Percentiles rank a stretch among this genome's conserved stretches.
These are phyloP conservation scores for Drosophila villosipedis DNA, from an alignment of 2,888 invertebrate genomes.

Conservation along the genomic window DNA sequence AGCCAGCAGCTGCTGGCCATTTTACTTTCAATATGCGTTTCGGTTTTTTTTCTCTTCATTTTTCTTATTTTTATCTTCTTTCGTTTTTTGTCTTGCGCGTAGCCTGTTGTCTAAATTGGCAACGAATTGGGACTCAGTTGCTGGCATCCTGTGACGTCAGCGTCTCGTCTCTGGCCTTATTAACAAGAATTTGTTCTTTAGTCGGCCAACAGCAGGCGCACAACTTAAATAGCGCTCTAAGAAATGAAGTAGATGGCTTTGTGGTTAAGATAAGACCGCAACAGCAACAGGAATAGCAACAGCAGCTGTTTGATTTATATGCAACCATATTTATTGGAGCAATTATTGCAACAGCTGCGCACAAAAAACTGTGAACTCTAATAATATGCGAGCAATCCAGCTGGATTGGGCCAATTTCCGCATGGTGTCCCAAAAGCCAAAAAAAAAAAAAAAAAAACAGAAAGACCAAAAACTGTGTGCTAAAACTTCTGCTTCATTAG, in stretches of 20 bases:
- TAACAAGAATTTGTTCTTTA: constrained; percentile 38
- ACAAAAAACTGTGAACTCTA: constrained; percentile 29
- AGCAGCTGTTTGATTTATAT: constrained; percentile 63
- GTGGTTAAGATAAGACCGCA: constrained; percentile 30
- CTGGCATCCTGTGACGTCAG: constrained; percentile 52
- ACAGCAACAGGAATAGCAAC: constrained; percentile 36
- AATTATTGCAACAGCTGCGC: constrained; percentile 57
- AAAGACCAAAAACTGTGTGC: constrained; percentile 13
- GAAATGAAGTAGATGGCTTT: constrained; percentile 35
- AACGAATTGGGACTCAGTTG: constrained; percentile 50
- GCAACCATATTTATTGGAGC: constrained; percentile 48
- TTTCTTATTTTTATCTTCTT: background rate
- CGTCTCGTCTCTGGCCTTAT: constrained; percentile 22
- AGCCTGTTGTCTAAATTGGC: constrained; percentile 32
- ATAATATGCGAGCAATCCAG: constrained; percentile 25
- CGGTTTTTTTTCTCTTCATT: constrained; percentile 22
- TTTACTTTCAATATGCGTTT: constrained; percentile 74
- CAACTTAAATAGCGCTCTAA: constrained; percentile 33
- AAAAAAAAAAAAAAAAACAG: background rate
- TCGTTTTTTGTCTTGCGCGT: background rate
- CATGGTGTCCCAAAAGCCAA: constrained; percentile 10
- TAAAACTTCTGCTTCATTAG: constrained; percentile 51
- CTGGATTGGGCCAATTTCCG: constrained; percentile 23
- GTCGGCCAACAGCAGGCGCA: constrained; percentile 47
- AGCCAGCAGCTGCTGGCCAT: constrained; percentile 73